Conservation (phyloP, 37 sponge, comb jelly and placozoan genomes). For the Halichondria panicea region DNA sequence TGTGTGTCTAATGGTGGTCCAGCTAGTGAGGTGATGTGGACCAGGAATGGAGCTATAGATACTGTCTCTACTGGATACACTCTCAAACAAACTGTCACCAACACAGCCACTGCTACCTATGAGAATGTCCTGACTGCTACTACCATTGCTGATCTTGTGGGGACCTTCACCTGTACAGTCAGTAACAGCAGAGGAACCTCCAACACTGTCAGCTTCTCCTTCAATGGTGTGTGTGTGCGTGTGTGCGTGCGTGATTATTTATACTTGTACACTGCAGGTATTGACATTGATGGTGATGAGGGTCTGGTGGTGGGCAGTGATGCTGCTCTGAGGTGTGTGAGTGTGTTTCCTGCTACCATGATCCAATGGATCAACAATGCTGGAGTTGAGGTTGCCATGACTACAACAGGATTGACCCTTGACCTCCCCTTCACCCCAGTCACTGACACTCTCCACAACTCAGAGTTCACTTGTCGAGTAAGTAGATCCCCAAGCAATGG, state of each 20-base stretch:
- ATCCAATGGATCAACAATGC: slow-evolving; percentile 10
- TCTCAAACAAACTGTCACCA: background rate
- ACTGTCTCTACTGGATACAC: too few relatives aligned
- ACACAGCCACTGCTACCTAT: slow-evolving; percentile 14
- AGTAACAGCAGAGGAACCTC: background rate
- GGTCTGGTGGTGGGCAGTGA: background rate
- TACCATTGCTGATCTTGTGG: slow-evolving; percentile 3
- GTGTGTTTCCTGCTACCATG: slow-evolving; percentile 3
- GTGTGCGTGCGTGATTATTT: too few relatives aligned
- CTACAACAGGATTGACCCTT: background rate
- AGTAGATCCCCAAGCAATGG: background rate
- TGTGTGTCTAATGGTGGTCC: slow-evolving; percentile 33
- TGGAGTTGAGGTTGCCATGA: background rate
- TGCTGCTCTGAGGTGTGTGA: background rate
- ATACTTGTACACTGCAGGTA: slow-evolving; percentile 1
- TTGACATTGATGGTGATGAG: background rate
- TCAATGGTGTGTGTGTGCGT: slow-evolving; percentile 17
- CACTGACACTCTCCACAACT: slow-evolving; percentile 16
- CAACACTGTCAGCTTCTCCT: background rate
- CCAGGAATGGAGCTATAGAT: slow-evolving; percentile 28
- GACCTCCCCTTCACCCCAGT: slow-evolving; percentile 1
- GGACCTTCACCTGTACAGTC: slow-evolving; percentile 6
- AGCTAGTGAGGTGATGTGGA: slow-evolving; percentile 17
- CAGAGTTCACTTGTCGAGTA: background rate
- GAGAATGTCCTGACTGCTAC: background rate